phyloP scores from a whole-genome alignment of 2,888 invertebrate genomes.

The Dolomedes plantarius region DNA sequence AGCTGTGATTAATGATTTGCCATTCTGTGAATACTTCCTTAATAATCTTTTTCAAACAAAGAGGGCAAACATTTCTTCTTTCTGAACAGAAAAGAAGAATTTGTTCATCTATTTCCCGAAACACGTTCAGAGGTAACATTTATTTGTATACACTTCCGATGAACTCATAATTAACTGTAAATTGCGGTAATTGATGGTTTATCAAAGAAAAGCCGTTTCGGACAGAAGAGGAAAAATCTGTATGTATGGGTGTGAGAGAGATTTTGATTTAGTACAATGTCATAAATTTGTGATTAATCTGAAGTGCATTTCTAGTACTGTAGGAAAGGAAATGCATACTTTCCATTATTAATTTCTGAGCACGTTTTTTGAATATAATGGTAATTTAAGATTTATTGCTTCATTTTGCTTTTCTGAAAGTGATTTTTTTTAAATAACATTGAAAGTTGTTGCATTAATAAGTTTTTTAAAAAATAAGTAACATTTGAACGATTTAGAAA shows the following conservation, averaged over 20 bases:
- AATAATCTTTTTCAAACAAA: conserved; percentile 5
- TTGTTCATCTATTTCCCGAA: conserved; percentile 5
- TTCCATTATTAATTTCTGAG: too few relatives aligned
- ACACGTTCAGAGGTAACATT: background rate
- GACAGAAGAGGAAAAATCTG: background rate
- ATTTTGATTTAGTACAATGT: background rate
- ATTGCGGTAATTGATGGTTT: conserved; percentile 3
- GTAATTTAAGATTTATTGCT: too few relatives aligned
- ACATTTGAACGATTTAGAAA: too few relatives aligned
- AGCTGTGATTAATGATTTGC: background rate
- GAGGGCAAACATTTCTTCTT: background rate
- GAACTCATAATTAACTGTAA: background rate
- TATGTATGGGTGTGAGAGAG: too few relatives aligned
- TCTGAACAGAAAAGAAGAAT: background rate
- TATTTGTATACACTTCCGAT: conserved; percentile 13
- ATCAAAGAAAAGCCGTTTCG: background rate
- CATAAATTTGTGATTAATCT: background rate
- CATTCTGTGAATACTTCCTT: conserved; percentile 2
- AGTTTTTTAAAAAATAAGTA: too few relatives aligned
- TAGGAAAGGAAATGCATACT: too few relatives aligned
- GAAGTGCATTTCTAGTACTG: background rate
- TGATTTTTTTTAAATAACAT: too few relatives aligned
- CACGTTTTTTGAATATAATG: too few relatives aligned
- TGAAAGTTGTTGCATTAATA: too few relatives aligned
- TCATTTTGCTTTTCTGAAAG: too few relatives aligned